phyloP scores from a whole-genome alignment of 2,797 vertebrate genomes.

The Protosalanx chinensis region DNA sequence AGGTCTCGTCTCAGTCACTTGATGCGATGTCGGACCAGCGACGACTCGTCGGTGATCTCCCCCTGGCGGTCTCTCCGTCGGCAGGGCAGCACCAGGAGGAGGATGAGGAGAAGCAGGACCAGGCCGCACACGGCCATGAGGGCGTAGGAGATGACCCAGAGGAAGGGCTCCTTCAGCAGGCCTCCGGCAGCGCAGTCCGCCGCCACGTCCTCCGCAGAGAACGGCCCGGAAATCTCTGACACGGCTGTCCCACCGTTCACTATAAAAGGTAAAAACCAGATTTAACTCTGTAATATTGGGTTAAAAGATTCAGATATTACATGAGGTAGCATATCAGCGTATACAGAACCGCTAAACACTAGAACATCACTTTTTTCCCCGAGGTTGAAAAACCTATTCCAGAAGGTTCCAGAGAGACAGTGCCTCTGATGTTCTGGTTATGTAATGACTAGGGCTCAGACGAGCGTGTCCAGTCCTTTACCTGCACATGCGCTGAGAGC shows the following conservation, averaged over 20 bases:
- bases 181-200: constrained; percentile 74
- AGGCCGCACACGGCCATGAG: constrained; percentile 87
- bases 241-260: constrained; percentile 72
- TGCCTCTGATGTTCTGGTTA: neutral
- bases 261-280: constrained; percentile 49
- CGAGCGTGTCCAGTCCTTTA: constrained; percentile 53
- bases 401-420: neutral
- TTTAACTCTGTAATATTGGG: neutral
- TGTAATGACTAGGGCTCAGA: neutral
- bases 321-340: neutral
- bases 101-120: constrained; percentile 79
- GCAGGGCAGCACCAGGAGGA: constrained; percentile 80
- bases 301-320: no score
- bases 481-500: constrained; percentile 90
- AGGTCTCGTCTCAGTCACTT: constrained; percentile 77
- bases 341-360: neutral
- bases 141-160: constrained; percentile 90
- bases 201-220: constrained; percentile 79
- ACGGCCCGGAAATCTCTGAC: constrained; percentile 89
- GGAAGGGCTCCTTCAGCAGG: constrained; percentile 73
- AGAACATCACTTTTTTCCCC: neutral
- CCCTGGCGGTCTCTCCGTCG: constrained; percentile 61
- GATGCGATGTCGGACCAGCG: constrained; percentile 91
- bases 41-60: constrained; percentile 91
- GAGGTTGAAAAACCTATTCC: neutral